phyloP scores from a whole-genome alignment of 2,797 vertebrate species.

The Perodicticus potto region DNA sequence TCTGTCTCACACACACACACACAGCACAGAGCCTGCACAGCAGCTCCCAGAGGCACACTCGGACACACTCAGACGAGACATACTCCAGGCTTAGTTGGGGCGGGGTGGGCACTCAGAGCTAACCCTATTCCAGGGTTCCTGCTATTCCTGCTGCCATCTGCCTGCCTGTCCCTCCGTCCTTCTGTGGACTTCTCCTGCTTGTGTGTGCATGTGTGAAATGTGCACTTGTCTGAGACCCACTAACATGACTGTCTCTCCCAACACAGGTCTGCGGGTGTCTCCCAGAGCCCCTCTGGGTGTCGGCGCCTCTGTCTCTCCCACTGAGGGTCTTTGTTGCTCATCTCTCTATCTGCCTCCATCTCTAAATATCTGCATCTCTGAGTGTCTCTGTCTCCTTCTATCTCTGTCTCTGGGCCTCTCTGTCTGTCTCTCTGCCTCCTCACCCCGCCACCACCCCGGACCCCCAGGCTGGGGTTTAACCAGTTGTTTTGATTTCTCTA shows the following conservation, averaged over 20 bases:
- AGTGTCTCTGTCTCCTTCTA: background rate
- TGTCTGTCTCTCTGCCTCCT: conserved; percentile 25
- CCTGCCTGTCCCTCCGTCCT: background rate
- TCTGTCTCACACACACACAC: background rate
- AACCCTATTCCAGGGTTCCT: background rate
- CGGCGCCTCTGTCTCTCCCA: background rate
- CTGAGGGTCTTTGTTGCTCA: background rate
- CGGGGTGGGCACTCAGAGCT: background rate
- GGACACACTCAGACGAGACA: background rate
- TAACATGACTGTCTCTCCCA: background rate
- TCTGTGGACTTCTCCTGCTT: background rate
- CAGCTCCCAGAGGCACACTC: background rate
- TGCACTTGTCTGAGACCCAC: background rate
- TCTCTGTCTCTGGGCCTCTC: background rate
- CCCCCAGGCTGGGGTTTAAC: conserved; percentile 79
- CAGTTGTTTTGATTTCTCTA: conserved; percentile 86
- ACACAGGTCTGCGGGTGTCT: background rate
- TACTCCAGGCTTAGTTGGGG: background rate
- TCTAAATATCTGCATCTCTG: background rate
- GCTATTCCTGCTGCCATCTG: background rate
- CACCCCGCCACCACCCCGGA: conserved; percentile 18
- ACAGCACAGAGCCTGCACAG: background rate
- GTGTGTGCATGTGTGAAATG: rapidly evolving
- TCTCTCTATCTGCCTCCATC: background rate
- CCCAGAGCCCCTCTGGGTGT: background rate